Evolutionary conservation across 1,140 invertebrate species (phyloP), one percentile per base, ranked within the genome.

Genomic region (Zaprionus vittiger): DNA sequence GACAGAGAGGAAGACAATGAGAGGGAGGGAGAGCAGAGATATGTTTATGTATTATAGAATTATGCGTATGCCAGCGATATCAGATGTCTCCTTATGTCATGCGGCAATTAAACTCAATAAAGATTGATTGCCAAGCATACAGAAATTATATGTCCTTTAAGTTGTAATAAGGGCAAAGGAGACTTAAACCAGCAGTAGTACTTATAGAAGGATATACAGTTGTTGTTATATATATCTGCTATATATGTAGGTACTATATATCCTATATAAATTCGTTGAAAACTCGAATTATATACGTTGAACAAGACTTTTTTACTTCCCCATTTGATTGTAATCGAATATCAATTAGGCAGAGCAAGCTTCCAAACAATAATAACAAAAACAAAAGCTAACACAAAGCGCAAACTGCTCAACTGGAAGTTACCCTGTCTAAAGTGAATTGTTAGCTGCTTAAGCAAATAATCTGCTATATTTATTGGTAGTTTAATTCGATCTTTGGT

Each of bases 61-160:
- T 47, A 47, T 47, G 41, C 6, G 44, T 44, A 20, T 9, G 37
- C 6, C 15, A 47, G 17, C 44, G 44, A 52, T 52, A 52, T 52
- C 12, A 4, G 1, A 24, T 24, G 6, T 41, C 37, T 38, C 4
- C 5, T 14, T 15, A n/a, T 6, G 15, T n/a, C 41, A 47, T 9
- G n/a, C 7, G 41, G n/a, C 41, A n/a, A 44, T 44, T 44, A n/a
- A 44, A 47, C 41, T 17, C 41, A 49, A 64, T 64, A 34, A 52
- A n/a, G 26, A 64, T 64, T 49, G 14, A 63, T 34, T 49, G 17
- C 47, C n/a, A 24, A 52, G 47, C 11, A 17, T 15, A 38, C 15
- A 15, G 1, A 52, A 22, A 12, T 12, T 1, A 52, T 52, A 52
- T 52, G 0, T 6, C 3, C 47, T 49, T 24, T 17, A 24, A 9